Conservation (phyloP, 2,888 invertebrate species). For the Tetheella fluctuosa region DNA sequence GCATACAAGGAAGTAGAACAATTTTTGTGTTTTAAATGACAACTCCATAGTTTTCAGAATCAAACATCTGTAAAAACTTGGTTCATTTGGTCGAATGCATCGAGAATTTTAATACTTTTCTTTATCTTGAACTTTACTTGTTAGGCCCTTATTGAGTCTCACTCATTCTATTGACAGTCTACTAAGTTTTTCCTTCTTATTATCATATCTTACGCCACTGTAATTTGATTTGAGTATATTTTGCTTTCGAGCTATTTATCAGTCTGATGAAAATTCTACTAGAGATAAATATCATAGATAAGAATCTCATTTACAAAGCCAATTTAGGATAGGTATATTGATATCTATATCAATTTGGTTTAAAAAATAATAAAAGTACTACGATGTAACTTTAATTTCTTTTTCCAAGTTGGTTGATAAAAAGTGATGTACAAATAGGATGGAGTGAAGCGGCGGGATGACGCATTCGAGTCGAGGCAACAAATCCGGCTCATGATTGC, state of each 20-base stretch:
- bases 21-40: constrained; percentile 19
- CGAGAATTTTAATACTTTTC: constrained; percentile 80
- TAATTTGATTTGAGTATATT: neutral
- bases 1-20: neutral
- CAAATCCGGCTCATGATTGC: constrained; percentile 58
- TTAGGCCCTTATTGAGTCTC: constrained; percentile 59
- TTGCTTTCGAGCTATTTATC: neutral
- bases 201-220: neutral
- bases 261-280: neutral
- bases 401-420: constrained; percentile 19
- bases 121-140: constrained; percentile 75
- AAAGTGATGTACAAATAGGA: constrained; percentile 22
- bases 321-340: no score
- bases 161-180: constrained; percentile 40
- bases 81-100: constrained; percentile 82
- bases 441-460: constrained; percentile 15
- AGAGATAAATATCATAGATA: no score
- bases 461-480: constrained; percentile 39
- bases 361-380: neutral
- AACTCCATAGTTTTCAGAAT: constrained; percentile 48
- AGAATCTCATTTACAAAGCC: no score
- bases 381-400: constrained; percentile 23
- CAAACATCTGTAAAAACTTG: constrained; percentile 75
- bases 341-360: neutral
- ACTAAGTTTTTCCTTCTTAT: constrained; percentile 30